Percentiles rank a stretch among this genome's conserved stretches.
Evolutionary conservation across 2,888 invertebrate species (phyloP).

Genomic region (Odontomyia ornata): DNA sequence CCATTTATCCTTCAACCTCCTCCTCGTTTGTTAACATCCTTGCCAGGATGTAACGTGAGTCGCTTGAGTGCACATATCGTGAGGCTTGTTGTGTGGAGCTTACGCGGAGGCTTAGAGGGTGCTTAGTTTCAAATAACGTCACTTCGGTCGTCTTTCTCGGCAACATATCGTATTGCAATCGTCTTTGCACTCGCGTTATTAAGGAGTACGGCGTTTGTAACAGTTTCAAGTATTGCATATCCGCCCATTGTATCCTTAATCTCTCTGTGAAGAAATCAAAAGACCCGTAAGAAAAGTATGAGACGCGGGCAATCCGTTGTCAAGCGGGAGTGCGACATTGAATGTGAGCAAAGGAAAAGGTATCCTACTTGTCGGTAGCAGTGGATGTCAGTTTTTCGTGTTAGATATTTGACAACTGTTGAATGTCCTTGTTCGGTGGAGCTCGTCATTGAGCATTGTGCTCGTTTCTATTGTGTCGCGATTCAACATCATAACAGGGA

Average conservation of each 20-base stretch:
- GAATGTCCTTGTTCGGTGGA: constrained; percentile 38
- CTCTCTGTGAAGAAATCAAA: too few species aligned
- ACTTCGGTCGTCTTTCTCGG: too few species aligned
- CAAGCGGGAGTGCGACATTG: too few species aligned
- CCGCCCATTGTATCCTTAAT: too few species aligned
- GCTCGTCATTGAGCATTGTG: neutral
- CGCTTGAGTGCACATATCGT: neutral
- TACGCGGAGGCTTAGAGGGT: neutral
- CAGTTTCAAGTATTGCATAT: too few species aligned
- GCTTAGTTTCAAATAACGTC: neutral
- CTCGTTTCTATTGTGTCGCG: neutral
- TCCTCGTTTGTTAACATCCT: neutral
- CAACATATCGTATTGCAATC: constrained; percentile 16
- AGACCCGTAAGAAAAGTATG: too few species aligned
- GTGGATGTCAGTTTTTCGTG: neutral
- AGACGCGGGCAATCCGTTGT: too few species aligned
- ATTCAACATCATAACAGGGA: too few species aligned
- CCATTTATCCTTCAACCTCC: neutral
- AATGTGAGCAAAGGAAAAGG: too few species aligned
- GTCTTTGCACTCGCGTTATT: constrained; percentile 4
- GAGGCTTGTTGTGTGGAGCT: neutral
- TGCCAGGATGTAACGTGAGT: constrained; percentile 7
- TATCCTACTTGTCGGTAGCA: neutral
- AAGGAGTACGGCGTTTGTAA: too few species aligned
- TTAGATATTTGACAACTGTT: constrained; percentile 44